A percentile compares a stretch with the other conserved stretches of the same genome.
Evolutionary conservation across 2,797 vertebrate genomes (phyloP).

Genomic region (Allobates femoralis): DNA sequence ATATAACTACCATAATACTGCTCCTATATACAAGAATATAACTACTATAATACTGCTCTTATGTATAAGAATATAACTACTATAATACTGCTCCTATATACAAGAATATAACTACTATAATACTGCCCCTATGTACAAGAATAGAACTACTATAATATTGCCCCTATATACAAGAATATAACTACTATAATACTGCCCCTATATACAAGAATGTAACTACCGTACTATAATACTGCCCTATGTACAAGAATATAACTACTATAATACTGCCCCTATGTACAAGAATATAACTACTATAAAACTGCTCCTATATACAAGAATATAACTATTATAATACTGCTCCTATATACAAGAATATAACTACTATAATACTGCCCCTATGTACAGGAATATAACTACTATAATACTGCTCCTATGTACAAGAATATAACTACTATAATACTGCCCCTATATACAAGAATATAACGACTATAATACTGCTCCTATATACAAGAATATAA

Average conservation of each 20-base stretch:
- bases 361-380: too few species aligned
- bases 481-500: neutral
- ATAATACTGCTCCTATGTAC: slow-evolving; percentile 1
- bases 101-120: neutral
- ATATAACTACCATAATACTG: too few species aligned
- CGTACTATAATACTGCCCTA: neutral
- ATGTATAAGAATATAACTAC: neutral
- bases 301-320: slow-evolving; percentile 1
- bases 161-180: neutral
- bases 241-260: slow-evolving; percentile 5
- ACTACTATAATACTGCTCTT: too few species aligned
- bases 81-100: neutral
- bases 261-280: neutral
- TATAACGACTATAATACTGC: neutral
- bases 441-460: neutral
- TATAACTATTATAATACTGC: slow-evolving; percentile 6
- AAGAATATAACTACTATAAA: slow-evolving; percentile 1
- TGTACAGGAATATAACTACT: neutral
- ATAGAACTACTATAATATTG: too few species aligned
- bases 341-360: too few species aligned
- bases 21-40: too few species aligned
- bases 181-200: slow-evolving; percentile 6
- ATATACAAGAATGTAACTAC: slow-evolving; percentile 11
- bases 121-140: too few species aligned
- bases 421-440: slow-evolving; percentile 11